Percentiles rank a stretch among this genome's conserved stretches.
phyloP scores from a whole-genome alignment of 2,113 vertebrate species.

The Dolichallabes microphthalmus region DNA sequence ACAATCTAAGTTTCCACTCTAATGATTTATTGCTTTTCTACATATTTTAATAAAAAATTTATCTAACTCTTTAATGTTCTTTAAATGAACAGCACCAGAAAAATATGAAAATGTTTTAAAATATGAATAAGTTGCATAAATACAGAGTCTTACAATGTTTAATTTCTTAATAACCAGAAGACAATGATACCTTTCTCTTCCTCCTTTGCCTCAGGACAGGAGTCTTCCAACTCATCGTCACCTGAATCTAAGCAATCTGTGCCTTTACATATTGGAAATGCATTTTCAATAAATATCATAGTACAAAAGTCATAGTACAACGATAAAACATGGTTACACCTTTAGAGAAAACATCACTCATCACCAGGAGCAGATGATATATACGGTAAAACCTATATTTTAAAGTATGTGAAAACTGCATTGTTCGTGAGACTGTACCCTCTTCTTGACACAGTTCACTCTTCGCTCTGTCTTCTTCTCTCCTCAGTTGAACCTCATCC shows the following conservation, averaged over 20 bases:
- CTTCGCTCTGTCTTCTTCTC: constrained; percentile 60
- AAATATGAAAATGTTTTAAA: neutral
- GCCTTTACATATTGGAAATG: constrained; percentile 52
- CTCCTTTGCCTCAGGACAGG: constrained; percentile 50
- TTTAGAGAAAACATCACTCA: neutral
- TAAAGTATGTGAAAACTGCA: neutral
- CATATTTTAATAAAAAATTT: neutral
- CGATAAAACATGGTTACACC: neutral
- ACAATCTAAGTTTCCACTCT: too few relatives aligned
- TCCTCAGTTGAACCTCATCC: constrained; percentile 63
- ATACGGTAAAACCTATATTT: neutral
- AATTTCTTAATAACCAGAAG: neutral
- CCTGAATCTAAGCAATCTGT: constrained; percentile 58
- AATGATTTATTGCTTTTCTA: neutral
- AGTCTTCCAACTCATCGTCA: constrained; percentile 66
- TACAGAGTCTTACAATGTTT: neutral
- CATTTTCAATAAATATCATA: neutral
- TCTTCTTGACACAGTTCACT: constrained; percentile 54
- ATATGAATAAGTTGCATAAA: neutral
- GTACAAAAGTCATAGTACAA: neutral
- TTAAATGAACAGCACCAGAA: neutral
- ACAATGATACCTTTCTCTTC: constrained; percentile 57
- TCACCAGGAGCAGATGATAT: neutral
- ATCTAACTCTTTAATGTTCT: neutral
- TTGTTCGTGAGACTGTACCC: constrained; percentile 52